phyloP scores from a whole-genome alignment of 2,797 vertebrate species.

The Rhinella marina region DNA sequence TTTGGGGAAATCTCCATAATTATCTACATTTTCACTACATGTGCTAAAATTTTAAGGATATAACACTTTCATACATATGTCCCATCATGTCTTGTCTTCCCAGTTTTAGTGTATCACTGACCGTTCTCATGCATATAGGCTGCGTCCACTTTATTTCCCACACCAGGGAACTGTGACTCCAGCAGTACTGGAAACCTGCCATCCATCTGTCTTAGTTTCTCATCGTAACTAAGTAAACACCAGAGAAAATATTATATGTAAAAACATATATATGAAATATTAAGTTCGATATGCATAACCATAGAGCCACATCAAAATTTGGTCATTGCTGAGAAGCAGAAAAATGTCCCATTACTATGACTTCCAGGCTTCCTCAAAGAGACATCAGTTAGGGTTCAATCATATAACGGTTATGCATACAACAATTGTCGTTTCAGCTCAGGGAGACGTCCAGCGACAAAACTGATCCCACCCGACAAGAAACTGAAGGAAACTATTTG shows the following conservation, averaged over 20 bases:
- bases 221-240: conserved; percentile 70
- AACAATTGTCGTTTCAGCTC: no score
- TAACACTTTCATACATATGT: background rate
- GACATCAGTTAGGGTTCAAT: no score
- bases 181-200: conserved; percentile 71
- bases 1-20: background rate
- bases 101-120: background rate
- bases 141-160: conserved; percentile 74
- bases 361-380: no score
- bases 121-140: conserved; percentile 49
- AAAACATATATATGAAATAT: background rate
- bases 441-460: no score
- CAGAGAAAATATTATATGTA: background rate
- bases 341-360: no score
- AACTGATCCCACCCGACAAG: no score
- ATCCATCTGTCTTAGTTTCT: conserved; percentile 72
- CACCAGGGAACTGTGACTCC: conserved; percentile 74
- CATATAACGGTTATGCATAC: no score
- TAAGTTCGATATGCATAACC: background rate
- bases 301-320: no score
- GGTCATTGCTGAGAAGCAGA: no score
- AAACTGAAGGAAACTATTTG: no score
- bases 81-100: background rate
- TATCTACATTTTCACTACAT: background rate
- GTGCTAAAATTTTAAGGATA: background rate